Base-by-base conservation (phyloP, 1,140 invertebrate species). In the Cotesia glomerata region DNA sequence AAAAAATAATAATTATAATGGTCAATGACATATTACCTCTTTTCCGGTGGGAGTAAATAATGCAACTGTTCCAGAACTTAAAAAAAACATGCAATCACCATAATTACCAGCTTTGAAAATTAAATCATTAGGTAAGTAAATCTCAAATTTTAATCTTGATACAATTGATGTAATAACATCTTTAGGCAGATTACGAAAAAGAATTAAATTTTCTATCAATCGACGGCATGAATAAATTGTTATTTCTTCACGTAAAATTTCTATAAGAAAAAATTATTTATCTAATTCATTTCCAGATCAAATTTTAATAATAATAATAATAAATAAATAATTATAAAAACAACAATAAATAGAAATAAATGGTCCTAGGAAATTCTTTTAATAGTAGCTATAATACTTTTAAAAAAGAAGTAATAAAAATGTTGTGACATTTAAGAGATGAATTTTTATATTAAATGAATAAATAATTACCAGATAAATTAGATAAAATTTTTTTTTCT, bases 21-120 rank as follows among this genome's bases (percentile, higher is more conserved):
- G 71, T 26, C 26, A 26, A 26, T 26, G 2, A 26, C 26, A 26
- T 26, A 26, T 26, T 26, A 89, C 88, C 80, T 91, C 90, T 76
- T 87, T 88, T 39, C 90, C 90, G 16, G 88, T 89, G 5, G 88
- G 83, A 0, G 90, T 89, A n/a, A 88, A 84, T n/a, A 91, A 84
- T 2, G 88, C 87, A 0, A 91, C 89, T 3, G 89, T 89, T 36
- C 90, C 90, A 66, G 81, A 85, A 0, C 86, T 84, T 9, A 91
- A 80, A 71, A 91, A 91, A 75, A 88, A 91, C 89, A 91, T 90
- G 73, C 88, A 90, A 52, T 90, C 88, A 8, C 90, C 90, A 9
- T 84, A 78, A 11, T 85, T 84, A 0, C 88, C 89, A 3, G 89
- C 88, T 77, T 88, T 88, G 3, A 89, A 80, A 14, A 91, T 89